Conservation (phyloP, 2,888 invertebrate genomes). For the Oligia strigilis region DNA sequence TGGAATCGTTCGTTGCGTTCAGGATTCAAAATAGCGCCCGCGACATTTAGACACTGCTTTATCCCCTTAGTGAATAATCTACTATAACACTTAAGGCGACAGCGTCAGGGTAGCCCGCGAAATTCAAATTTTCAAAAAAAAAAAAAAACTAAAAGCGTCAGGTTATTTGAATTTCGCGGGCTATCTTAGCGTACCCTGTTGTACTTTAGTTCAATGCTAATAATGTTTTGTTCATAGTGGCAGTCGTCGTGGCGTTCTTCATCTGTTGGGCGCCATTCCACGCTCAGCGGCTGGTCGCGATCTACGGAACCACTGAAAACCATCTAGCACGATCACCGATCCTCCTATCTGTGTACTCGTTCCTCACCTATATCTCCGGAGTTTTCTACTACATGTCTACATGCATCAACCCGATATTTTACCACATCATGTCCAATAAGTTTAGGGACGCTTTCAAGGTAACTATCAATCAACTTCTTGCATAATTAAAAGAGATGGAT, state of each 20-base stretch:
- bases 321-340: slow-evolving; percentile 82
- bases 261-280: slow-evolving; percentile 98
- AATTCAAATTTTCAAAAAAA: too few relatives aligned
- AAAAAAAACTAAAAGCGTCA: too few relatives aligned
- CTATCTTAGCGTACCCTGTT: neutral
- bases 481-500: neutral
- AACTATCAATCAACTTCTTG: slow-evolving; percentile 61
- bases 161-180: neutral
- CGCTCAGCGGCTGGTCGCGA: slow-evolving; percentile 96
- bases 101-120: too few relatives aligned
- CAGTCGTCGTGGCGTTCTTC: slow-evolving; percentile 97
- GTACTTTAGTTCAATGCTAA: neutral
- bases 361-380: slow-evolving; percentile 95
- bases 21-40: too few relatives aligned
- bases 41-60: too few relatives aligned
- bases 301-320: slow-evolving; percentile 91
- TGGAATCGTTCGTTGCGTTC: too few relatives aligned
- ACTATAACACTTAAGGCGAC: too few relatives aligned
- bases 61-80: too few relatives aligned
- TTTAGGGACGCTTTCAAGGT: slow-evolving; percentile 98
- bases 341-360: slow-evolving; percentile 91
- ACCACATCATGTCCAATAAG: slow-evolving; percentile 98
- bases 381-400: slow-evolving; percentile 97
- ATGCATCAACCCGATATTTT: slow-evolving; percentile 97
- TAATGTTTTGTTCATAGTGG: slow-evolving; percentile 90